phyloP scores from a whole-genome alignment of 2,888 invertebrate genomes.

The Charanyca ferruginea region DNA sequence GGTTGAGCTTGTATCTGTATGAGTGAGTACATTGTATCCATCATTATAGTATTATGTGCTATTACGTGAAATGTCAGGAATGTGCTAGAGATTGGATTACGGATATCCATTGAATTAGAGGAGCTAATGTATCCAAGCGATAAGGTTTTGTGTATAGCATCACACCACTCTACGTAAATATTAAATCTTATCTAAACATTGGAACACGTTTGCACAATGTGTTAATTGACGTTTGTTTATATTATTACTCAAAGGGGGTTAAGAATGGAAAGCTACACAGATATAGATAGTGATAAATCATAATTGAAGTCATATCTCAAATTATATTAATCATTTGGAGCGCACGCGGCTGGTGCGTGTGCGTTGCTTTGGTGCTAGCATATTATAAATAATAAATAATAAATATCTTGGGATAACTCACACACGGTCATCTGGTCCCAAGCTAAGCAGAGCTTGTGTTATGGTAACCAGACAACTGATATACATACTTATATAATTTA shows the following conservation, averaged over 20 bases:
- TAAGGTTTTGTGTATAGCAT: slow-evolving; percentile 29
- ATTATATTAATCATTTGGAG: slow-evolving; percentile 50
- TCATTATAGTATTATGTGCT: slow-evolving; percentile 31
- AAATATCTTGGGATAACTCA: too few species aligned
- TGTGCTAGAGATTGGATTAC: slow-evolving; percentile 13
- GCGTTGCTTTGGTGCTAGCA: slow-evolving; percentile 19
- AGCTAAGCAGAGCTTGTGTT: too few species aligned
- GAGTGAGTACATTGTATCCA: slow-evolving; percentile 2
- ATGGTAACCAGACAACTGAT: too few species aligned
- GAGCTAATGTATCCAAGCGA: slow-evolving; percentile 25
- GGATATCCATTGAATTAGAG: slow-evolving; percentile 28
- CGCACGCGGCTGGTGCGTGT: slow-evolving; percentile 62
- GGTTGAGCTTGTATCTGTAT: slow-evolving; percentile 5
- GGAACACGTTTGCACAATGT: slow-evolving; percentile 39
- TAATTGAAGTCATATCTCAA: slow-evolving; percentile 46
- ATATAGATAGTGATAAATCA: slow-evolving; percentile 67
- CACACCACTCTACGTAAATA: slow-evolving; percentile 36
- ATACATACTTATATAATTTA: too few species aligned
- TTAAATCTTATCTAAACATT: slow-evolving; percentile 36
- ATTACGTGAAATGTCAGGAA: slow-evolving; percentile 42
- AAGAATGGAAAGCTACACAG: slow-evolving; percentile 68
- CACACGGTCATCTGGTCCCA: too few species aligned
- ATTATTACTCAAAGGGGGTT: slow-evolving; percentile 44
- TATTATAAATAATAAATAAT: too few species aligned
- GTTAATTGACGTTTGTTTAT: slow-evolving; percentile 48